Base-by-base conservation (phyloP, 2,113 vertebrate genomes). In the Apaloderma vittatum region DNA sequence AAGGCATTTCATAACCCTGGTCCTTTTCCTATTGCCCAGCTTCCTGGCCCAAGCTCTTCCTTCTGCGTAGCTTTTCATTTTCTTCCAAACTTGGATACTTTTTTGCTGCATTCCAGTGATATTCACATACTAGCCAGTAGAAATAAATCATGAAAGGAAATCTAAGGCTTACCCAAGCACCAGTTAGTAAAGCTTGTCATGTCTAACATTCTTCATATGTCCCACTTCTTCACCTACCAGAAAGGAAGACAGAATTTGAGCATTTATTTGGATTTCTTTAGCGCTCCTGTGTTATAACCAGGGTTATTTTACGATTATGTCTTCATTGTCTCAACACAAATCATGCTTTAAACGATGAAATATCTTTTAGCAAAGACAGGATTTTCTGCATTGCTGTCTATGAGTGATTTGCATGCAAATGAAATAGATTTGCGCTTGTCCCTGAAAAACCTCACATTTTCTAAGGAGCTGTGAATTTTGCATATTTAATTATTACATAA, bases 401-500 rank as follows among this genome's bases (percentile, higher is more conserved):
- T 24, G 51, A 62, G 37, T 79, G 85, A 57, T 86, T 62, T 80
- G 63, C 83, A 83, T 92, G 55, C 61, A 81, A 77, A 63, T 81
- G 75, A 78, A 96, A 90, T 26, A 93, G 75, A 72, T 70, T 86
- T 81, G 77, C 93, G 48, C 23, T 46, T 86, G 52, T 88, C 83
- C 36, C 58, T 88, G 66, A n/a, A 43, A 89, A 91, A 96, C 40
- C 40, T 12, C 93, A 4, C 55, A 91, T 78, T 94, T 85, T 86
- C 81, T 40, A 85, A 81, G 66, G 74, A 97, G 55, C 59, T 40
- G n/a, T 72, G 84, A 91, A 65, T 93, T 97, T 97, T 97, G 75
- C 61, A 80, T 96, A 91, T 88, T 96, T 94, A 94, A 96, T 91
- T 85, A 75, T 95, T 91, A 80, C 79, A 78, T 86, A 93, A 63